These are phyloP conservation scores for Nephrotoma flavescens DNA, from an alignment of 2,888 invertebrate species.

Conservation along the genomic window DNA sequence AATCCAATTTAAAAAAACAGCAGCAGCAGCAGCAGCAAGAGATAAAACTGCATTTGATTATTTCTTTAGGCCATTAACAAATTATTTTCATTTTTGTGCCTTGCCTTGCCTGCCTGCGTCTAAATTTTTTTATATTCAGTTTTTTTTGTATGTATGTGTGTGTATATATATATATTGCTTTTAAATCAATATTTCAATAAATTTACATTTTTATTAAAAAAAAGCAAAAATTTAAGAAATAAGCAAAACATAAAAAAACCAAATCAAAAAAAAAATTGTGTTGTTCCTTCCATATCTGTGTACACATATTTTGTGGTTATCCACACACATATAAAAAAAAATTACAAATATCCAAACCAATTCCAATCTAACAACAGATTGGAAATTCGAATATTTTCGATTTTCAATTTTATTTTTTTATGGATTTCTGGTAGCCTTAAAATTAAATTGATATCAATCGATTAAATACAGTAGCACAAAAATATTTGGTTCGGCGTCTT, in stretches of 20 bases:
- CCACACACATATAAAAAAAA: neutral
- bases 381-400: neutral
- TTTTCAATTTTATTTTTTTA: neutral
- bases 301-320: neutral
- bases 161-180: neutral
- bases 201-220: conserved; percentile 3
- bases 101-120: neutral
- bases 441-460: conserved; percentile 4
- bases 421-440: neutral
- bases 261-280: neutral
- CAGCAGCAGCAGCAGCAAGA: neutral
- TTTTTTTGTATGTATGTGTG: neutral
- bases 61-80: neutral
- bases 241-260: neutral
- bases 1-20: neutral
- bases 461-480: conserved; percentile 3
- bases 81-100: neutral
- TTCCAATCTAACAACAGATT: neutral
- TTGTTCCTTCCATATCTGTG: neutral
- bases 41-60: neutral
- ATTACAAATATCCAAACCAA: neutral
- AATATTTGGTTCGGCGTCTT: conserved; percentile 2
- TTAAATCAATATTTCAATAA: conserved; percentile 2
- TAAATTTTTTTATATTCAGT: neutral
- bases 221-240: neutral